Evolutionary conservation across 1,140 invertebrate species (phyloP), one percentile per base, ranked within the genome.

Genomic region (Campodea augens): DNA sequence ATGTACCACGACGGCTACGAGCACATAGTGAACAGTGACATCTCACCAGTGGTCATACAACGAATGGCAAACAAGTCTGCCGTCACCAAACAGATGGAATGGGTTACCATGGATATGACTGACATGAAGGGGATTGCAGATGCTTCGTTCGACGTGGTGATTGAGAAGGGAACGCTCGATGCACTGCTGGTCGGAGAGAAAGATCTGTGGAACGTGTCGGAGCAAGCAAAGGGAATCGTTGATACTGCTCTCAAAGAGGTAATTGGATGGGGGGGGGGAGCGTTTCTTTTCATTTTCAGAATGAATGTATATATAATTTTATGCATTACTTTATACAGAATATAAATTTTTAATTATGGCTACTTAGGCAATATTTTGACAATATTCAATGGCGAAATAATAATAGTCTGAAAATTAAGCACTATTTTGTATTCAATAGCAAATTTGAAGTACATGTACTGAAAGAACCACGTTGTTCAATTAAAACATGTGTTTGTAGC

Each of bases 111-210:
- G 58, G 66, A 68, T 46, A 63, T 64, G 39, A 52, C 46, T 41
- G 43, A 59, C 25, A 44, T 69, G 45, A n/a, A n/a, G n/a, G 47
- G 47, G 25, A 64, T 60, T 54, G 44, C 42, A 23, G 47, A 54
- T 10, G 48, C 47, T 29, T 46, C 49, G 12, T 69, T 67, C 57
- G 67, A 71, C 53, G 55, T 65, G 32, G 58, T 70, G n/a, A 51
- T 70, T 25, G 68, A 70, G 49, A 70, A 70, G 52, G 66, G 61
- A 3, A 70, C 69, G 21, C 44, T 70, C 12, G 68, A 70, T 52
- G 61, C 64, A 5, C 49, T 70, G 13, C 54, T 71, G 25, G 67
- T 65, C 3, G 54, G 54, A 12, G 68, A 70, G 49, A 61, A 54
- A 50, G 58, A 61, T 52, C 65, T 62, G 3, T 70, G 68, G 68